A percentile compares a stretch with the other conserved stretches of the same genome.
Conservation (phyloP, 1,140 invertebrate genomes). For the Drosophila micromelanica region DNA sequence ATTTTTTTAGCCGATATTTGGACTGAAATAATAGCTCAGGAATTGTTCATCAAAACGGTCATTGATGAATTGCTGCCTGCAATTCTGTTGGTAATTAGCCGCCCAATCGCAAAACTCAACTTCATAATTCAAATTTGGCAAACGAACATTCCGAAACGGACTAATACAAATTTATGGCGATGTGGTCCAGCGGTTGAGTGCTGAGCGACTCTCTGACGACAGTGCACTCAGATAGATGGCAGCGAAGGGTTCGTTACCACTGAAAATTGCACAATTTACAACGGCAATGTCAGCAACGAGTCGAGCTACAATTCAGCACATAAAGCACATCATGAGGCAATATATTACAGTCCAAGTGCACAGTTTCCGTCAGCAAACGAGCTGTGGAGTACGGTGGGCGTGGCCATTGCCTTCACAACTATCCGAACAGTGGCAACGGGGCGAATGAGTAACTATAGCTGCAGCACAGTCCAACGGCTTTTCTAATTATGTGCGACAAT, state of each 20-base stretch:
- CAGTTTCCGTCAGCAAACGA: constrained; percentile 56
- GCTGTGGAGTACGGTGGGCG: not conserved
- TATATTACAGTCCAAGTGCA: constrained; percentile 70
- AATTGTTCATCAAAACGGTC: constrained; percentile 13
- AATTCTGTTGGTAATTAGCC: constrained; percentile 68
- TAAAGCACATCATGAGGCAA: constrained; percentile 56
- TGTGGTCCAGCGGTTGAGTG: constrained; percentile 40
- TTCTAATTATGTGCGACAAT: constrained; percentile 13
- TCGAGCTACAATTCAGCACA: constrained; percentile 36
- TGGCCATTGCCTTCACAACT: constrained; percentile 1
- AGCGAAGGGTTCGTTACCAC: constrained; percentile 44
- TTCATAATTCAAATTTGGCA: constrained; percentile 71
- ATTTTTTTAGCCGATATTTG: not conserved
- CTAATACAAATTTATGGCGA: constrained; percentile 61
- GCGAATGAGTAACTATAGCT: constrained; percentile 14
- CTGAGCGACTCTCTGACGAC: not conserved
- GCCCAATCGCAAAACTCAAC: constrained; percentile 41
- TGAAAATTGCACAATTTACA: constrained; percentile 59
- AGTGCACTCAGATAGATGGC: constrained; percentile 3
- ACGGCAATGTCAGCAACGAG: constrained; percentile 25
- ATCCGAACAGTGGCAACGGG: not conserved
- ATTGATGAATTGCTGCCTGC: constrained; percentile 25
- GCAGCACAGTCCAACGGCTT: constrained; percentile 4
- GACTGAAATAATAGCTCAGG: not conserved
- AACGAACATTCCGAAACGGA: constrained; percentile 44